These are phyloP conservation scores for Dusona sp. DNA, from an alignment of 2,888 invertebrate species.

Conservation along the genomic window DNA sequence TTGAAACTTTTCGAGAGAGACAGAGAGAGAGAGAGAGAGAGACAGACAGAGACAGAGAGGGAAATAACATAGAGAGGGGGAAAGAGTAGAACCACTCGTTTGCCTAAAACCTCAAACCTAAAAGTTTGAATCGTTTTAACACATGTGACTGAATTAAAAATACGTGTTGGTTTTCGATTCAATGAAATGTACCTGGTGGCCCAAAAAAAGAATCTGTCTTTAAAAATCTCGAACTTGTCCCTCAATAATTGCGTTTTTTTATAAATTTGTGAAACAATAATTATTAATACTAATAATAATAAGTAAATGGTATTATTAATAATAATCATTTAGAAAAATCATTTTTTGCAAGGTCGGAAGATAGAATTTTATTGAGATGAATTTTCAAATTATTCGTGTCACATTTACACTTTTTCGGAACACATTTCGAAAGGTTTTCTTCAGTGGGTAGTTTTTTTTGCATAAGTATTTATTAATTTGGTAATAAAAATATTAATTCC, in stretches of 20 bases:
- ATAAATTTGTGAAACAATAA: no score
- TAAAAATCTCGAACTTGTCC: neutral
- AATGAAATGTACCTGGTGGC: conserved; percentile 54
- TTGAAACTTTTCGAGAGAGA: neutral
- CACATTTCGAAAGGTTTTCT: no score
- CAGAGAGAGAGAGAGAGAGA: neutral
- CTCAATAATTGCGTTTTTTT: neutral
- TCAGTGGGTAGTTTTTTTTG: no score
- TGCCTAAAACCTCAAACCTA: conserved; percentile 14
- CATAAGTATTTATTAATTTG: no score
- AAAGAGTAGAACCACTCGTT: conserved; percentile 21
- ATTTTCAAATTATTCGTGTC: no score
- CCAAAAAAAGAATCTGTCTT: neutral
- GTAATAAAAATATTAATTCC: no score
- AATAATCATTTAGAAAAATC: no score
- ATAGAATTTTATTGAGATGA: no score
- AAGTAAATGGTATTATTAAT: no score
- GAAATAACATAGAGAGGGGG: neutral
- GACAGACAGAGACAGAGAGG: neutral
- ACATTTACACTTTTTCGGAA: no score
- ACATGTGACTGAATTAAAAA: conserved; percentile 39
- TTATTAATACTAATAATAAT: neutral
- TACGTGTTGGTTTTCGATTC: conserved; percentile 40
- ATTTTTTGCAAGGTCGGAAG: no score
- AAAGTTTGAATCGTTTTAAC: conserved; percentile 29